These are phyloP conservation scores for Muscicapa striata DNA, from an alignment of 2,797 vertebrate species.

Conservation along the genomic window DNA sequence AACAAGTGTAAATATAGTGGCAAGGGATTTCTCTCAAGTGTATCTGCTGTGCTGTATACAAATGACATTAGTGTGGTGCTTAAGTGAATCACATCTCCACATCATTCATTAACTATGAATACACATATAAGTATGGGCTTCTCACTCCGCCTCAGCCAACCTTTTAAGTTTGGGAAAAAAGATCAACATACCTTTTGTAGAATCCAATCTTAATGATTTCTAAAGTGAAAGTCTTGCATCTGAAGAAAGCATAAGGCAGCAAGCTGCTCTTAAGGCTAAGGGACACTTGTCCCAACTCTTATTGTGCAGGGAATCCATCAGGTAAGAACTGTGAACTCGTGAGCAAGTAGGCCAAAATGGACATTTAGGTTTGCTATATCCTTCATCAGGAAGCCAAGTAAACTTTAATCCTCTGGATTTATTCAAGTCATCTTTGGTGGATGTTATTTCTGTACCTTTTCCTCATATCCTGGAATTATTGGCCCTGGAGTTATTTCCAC, in stretches of 20 bases:
- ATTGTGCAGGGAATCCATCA: conserved; percentile 72
- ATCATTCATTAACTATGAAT: conserved; percentile 31
- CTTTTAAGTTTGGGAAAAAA: conserved; percentile 73
- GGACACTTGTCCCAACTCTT: conserved; percentile 68
- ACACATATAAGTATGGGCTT: conserved; percentile 17
- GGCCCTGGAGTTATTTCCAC: conserved; percentile 70
- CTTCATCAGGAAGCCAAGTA: conserved; percentile 75
- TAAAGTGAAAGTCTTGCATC: conserved; percentile 75
- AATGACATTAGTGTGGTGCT: conserved; percentile 45
- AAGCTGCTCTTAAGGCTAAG: conserved; percentile 75
- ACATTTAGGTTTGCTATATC: conserved; percentile 68
- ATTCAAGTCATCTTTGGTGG: conserved; percentile 71
- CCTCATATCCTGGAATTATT: conserved; percentile 70
- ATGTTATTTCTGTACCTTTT: conserved; percentile 72
- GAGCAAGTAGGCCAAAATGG: conserved; percentile 69
- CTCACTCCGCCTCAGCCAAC: background rate
- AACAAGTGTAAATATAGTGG: background rate
- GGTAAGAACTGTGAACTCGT: conserved; percentile 63
- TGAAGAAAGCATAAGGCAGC: conserved; percentile 75
- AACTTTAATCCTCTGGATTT: conserved; percentile 75
- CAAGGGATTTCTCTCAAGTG: conserved; percentile 19
- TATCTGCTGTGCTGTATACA: background rate
- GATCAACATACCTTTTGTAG: conserved; percentile 80
- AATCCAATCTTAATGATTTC: conserved; percentile 75
- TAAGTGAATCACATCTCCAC: conserved; percentile 43